Percentiles rank a stretch among this genome's conserved stretches.
Conservation (phyloP, 2,797 vertebrate species). For the Myotis planiceps region DNA sequence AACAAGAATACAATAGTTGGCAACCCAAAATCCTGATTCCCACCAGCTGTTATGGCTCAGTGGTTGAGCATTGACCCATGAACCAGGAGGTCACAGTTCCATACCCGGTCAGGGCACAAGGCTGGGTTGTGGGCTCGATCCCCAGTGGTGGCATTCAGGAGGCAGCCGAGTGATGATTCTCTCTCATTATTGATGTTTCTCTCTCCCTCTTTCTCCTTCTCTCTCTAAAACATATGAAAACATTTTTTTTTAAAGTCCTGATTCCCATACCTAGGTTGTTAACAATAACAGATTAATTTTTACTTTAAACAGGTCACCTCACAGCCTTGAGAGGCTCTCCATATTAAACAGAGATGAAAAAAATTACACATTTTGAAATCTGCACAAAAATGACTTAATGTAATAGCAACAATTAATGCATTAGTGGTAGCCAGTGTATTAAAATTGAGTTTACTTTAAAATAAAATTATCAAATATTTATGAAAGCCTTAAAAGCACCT, state of each 20-base stretch:
- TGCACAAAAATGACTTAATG: neutral
- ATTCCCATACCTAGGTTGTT: neutral
- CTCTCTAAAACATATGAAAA: too few species aligned
- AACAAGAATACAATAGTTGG: neutral
- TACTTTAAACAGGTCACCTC: neutral
- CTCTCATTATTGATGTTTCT: too few species aligned
- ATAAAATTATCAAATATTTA: slow-evolving; percentile 34
- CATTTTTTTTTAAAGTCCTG: neutral
- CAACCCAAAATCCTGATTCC: neutral
- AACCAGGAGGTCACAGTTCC: too few species aligned
- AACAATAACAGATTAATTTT: neutral
- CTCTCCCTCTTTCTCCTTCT: too few species aligned
- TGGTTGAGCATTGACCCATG: too few species aligned
- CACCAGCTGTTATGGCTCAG: too few species aligned
- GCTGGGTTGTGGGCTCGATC: too few species aligned
- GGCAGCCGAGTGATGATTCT: too few species aligned
- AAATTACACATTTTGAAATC: neutral
- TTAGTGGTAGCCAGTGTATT: neutral
- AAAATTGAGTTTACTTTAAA: slow-evolving; percentile 22
- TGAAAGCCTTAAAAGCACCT: neutral
- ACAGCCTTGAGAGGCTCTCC: neutral
- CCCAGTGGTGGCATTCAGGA: too few species aligned
- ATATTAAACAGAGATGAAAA: neutral
- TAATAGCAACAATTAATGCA: neutral
- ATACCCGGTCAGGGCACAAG: too few species aligned